A percentile compares a stretch with the other conserved stretches of the same genome.
These are phyloP conservation scores for Timema cristinae DNA, from an alignment of 2,888 invertebrate species.

Conservation along the genomic window DNA sequence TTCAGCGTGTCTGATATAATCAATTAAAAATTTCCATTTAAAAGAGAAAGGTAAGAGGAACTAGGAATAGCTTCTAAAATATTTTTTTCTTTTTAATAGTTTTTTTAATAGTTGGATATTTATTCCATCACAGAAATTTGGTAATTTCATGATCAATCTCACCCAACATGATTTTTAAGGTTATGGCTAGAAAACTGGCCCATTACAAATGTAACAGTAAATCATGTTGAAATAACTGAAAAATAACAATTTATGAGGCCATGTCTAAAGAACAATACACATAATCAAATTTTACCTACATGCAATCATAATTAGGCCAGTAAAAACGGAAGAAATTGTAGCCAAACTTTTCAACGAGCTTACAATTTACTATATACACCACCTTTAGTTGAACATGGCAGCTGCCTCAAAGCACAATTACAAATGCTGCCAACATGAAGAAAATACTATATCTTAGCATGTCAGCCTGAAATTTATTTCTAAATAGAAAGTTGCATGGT, in stretches of 20 bases:
- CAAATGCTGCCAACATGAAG: background rate
- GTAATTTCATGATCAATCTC: background rate
- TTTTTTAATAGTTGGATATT: background rate
- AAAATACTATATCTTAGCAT: background rate
- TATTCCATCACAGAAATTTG: background rate
- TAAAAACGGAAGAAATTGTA: background rate
- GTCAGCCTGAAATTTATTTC: background rate
- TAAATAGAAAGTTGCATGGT: background rate
- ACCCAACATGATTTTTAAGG: background rate
- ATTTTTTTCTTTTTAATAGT: background rate
- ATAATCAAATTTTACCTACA: background rate
- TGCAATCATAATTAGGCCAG: too few relatives aligned
- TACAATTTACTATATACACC: background rate
- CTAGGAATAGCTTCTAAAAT: background rate
- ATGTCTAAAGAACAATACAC: background rate
- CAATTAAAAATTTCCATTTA: background rate
- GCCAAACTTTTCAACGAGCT: background rate
- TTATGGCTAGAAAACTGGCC: constrained; percentile 2
- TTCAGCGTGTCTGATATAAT: background rate
- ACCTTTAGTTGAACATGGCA: background rate
- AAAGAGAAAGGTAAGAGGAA: background rate
- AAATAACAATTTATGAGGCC: background rate
- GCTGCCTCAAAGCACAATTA: background rate
- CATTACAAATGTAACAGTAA: background rate
- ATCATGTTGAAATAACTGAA: background rate